Base-by-base conservation (phyloP, 2,113 vertebrate species). In the Oryzias woworae region DNA sequence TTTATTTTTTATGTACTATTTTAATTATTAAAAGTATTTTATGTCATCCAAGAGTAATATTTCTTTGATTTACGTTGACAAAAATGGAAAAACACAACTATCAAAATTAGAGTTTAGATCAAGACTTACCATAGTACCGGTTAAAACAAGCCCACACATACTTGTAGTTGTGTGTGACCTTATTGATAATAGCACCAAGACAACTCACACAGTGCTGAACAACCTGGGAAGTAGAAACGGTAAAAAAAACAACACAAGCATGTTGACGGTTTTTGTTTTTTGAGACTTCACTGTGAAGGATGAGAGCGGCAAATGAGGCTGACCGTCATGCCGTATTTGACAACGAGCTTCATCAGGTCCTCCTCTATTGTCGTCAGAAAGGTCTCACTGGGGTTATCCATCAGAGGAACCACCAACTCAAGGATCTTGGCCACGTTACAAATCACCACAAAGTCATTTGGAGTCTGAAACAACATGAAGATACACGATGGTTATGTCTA, bases 81-180 rank as follows among this genome's bases (percentile, higher is more conserved):
- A 36, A 36, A 36, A 28, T 28, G 36, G 36, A 36, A 36, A 8
- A 36, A 36, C 36, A 36, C 36, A 36, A 36, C 36, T 12, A 10
- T 36, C 36, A 36, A 36, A 12, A 36, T 3, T 36, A 12, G 36
- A 36, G 36, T 36, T 36, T 36, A 36, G 10, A 28, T 28, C 20
- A 24, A 24, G 17, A 13, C 94, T 94, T 89, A 99, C 97, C 95
- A 61, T 98, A 99, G 75, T 94, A 99, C 81, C 96, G 95, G 84
- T 98, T 98, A 88, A 99, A 99, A 93, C 96, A 99, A 72, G 95
- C 93, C 96, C 96, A 98, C 4, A 99, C 95, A 91, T 98, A 99
- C 88, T 98, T 99, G 90, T 95, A 97, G 88, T 99, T 98, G 85
- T 98, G 97, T 7, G 97, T 99, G 64, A 98, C 97, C 89, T 95